Percentiles rank a stretch among this genome's conserved stretches.
These are phyloP conservation scores for Hirtodrosophila histrioides DNA, from an alignment of 2,888 invertebrate species.

Conservation along the genomic window DNA sequence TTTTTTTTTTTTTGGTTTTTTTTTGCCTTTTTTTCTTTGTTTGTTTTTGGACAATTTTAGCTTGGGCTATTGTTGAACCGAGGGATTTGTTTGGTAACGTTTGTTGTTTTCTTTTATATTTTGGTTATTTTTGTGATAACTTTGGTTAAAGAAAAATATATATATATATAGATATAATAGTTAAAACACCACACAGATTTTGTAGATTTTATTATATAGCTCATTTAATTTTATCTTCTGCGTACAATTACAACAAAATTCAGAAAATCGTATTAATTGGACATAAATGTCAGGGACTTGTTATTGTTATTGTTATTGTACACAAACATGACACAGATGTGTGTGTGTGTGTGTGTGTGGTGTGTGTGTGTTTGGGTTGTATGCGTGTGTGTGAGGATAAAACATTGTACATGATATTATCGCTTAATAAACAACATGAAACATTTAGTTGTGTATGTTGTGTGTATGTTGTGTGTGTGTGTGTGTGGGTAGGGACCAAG, in stretches of 20 bases:
- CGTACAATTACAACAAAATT: slow-evolving; percentile 46
- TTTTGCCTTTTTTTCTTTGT: slow-evolving; percentile 28
- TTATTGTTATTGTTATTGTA: too few relatives aligned
- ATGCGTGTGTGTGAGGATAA: slow-evolving; percentile 49
- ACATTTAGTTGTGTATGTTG: slow-evolving; percentile 29
- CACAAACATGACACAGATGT: slow-evolving; percentile 42
- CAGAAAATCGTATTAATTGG: slow-evolving; percentile 48
- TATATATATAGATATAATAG: slow-evolving; percentile 1
- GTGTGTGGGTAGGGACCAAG: slow-evolving; percentile 1
- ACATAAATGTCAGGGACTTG: slow-evolving; percentile 65
- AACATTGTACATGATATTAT: slow-evolving; percentile 76
- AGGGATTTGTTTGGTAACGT: slow-evolving; percentile 33
- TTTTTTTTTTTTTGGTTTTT: slow-evolving; percentile 43
- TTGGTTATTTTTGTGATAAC: slow-evolving; percentile 29
- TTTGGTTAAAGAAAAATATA: slow-evolving; percentile 17
- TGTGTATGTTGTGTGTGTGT: slow-evolving; percentile 1
- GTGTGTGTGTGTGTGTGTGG: slow-evolving; percentile 18
- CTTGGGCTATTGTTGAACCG: slow-evolving; percentile 63
- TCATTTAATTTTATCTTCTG: slow-evolving; percentile 34
- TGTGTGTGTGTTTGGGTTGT: slow-evolving; percentile 7
- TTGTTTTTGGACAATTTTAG: slow-evolving; percentile 22
- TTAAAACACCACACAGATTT: slow-evolving; percentile 31
- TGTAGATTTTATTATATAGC: slow-evolving; percentile 39
- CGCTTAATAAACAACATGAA: slow-evolving; percentile 48
- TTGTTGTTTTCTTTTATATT: slow-evolving; percentile 18